Conservation (phyloP, 2,113 vertebrate species). For the Mirza zaza region DNA sequence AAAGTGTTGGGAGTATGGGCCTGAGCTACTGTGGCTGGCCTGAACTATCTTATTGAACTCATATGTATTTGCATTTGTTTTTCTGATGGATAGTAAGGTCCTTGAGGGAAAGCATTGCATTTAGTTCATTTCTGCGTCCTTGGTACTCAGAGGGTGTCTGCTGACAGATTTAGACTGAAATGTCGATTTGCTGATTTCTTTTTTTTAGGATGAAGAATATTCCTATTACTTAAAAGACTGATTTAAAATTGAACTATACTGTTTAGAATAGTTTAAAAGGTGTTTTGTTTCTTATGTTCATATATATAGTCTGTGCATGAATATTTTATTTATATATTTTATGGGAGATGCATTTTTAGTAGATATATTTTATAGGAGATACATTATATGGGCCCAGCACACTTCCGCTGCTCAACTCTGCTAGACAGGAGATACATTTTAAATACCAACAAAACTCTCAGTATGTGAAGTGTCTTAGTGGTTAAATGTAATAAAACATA, state of each 20-base stretch:
- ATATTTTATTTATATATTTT: background rate
- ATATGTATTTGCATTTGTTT: background rate
- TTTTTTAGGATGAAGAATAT: background rate
- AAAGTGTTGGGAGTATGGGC: too few relatives aligned
- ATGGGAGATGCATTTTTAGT: background rate
- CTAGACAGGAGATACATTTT: background rate
- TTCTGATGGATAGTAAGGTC: background rate
- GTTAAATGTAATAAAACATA: background rate
- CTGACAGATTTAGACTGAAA: background rate
- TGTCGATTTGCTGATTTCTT: background rate
- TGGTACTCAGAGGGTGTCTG: background rate
- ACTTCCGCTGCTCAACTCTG: too few relatives aligned
- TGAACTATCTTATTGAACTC: background rate
- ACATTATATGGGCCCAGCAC: too few relatives aligned
- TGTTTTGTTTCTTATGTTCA: background rate
- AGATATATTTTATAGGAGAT: background rate
- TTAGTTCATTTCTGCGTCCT: background rate
- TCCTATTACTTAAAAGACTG: background rate
- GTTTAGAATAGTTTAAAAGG: background rate
- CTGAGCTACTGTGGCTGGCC: too few relatives aligned
- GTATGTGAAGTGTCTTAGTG: background rate
- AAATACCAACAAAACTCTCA: background rate
- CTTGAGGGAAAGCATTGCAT: background rate
- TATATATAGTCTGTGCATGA: background rate
- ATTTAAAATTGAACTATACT: background rate